phyloP scores from a whole-genome alignment of 2,888 invertebrate genomes.

The Polyploca ridens region DNA sequence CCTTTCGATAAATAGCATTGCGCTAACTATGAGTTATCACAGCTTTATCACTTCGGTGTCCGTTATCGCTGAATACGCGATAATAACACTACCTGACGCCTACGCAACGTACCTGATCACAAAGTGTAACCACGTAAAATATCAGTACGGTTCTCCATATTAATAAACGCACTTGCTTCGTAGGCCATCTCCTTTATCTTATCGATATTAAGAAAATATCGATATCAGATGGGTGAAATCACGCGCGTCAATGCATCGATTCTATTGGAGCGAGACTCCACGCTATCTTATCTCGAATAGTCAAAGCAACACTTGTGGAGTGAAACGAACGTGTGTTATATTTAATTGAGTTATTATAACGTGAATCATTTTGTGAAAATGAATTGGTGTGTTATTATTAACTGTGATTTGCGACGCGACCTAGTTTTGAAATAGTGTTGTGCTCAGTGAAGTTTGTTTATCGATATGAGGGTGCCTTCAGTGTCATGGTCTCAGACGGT shows the following conservation, averaged over 20 bases:
- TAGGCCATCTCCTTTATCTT: slow-evolving; percentile 54
- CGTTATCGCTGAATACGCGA: slow-evolving; percentile 61
- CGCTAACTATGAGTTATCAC: slow-evolving; percentile 41
- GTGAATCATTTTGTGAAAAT: slow-evolving; percentile 31
- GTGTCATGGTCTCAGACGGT: slow-evolving; percentile 58
- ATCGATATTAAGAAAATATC: slow-evolving; percentile 62
- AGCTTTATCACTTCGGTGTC: slow-evolving; percentile 53
- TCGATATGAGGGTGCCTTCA: slow-evolving; percentile 54
- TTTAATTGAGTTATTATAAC: slow-evolving; percentile 19
- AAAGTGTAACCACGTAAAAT: slow-evolving; percentile 27
- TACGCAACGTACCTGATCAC: slow-evolving; percentile 48
- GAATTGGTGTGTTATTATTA: slow-evolving; percentile 23
- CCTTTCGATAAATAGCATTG: slow-evolving; percentile 31
- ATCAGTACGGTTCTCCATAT: slow-evolving; percentile 49
- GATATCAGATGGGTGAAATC: slow-evolving; percentile 60
- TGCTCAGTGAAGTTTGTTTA: slow-evolving; percentile 25
- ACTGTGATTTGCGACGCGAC: slow-evolving; percentile 27
- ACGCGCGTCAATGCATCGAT: slow-evolving; percentile 65
- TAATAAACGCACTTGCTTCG: slow-evolving; percentile 57
- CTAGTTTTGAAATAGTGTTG: slow-evolving; percentile 38
- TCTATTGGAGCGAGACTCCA: slow-evolving; percentile 51
- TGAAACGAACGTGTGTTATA: slow-evolving; percentile 32
- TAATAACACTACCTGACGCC: slow-evolving; percentile 47
- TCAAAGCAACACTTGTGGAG: slow-evolving; percentile 30
- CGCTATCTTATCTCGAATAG: slow-evolving; percentile 40